Evolutionary conservation across 2,888 invertebrate genomes (phyloP), one percentile per base, ranked within the genome.

Genomic region (Dichetophora obliterata): DNA sequence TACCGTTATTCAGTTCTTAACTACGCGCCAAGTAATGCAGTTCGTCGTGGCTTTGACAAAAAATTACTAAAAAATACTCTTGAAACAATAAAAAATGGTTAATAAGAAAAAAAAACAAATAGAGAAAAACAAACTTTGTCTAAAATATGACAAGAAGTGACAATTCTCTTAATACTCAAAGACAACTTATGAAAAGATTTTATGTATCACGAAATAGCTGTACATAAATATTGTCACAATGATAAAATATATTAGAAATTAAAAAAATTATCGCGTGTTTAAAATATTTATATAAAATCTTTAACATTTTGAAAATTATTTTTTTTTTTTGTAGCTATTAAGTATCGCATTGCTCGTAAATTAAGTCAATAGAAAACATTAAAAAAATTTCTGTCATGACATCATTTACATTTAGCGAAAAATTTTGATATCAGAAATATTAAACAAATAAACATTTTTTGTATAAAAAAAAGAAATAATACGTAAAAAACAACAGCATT

Each of bases 1-100:
- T 57, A 70, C 31, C n/a, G 70, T 57, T 70, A 70, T 31, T 70
- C 70, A 70, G 70, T 70, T 70, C 54, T 70, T 34, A 70, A 70
- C 37, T 34, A 34, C 70, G 27, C 19, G 70, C 70, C 70, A 19
- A 4, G 54, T 54, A 19, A 52, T 27, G 70, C 54, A 54, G 54
- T 19, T 14, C 31, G 63, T 65, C 31, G 70, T 27, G 34, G n/a
- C 14, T 22, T 43, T 48, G 8, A 14, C 27, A 9, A 52, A 50
- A 68, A 14, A 48, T 22, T 2, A 16, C 24, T 9, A 22, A 5
- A 4, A 5, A 59, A 11, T 59, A 4, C 16, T 8, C 16, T 27
- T 16, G 3, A 61, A 14, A 61, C n/a, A 63, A 34, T n/a, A 63
- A 14, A 34, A 63, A n/a, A n/a, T n/a, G n/a, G 6, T 34, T 16